Percentiles rank a stretch among this genome's conserved stretches.
phyloP scores from a whole-genome alignment of 2,797 vertebrate species.

The Otus scops region DNA sequence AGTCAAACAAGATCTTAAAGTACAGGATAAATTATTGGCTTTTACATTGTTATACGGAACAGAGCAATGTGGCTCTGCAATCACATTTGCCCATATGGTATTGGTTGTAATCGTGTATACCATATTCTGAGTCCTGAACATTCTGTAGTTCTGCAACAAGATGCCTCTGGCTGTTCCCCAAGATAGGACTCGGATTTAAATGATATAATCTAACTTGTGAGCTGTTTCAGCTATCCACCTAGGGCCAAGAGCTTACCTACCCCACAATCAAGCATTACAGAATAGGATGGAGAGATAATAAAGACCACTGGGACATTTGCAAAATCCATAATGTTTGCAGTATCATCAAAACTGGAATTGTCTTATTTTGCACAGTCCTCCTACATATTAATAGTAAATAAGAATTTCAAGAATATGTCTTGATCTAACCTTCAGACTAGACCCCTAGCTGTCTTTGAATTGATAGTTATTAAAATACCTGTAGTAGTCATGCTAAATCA shows the following conservation, averaged over 20 bases:
- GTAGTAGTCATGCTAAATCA: background rate
- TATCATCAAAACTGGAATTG: background rate
- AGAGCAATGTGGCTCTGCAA: background rate
- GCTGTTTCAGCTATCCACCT: background rate
- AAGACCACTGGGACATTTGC: background rate
- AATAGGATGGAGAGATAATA: background rate
- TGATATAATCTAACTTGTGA: background rate
- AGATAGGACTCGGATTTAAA: background rate
- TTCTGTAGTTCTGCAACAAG: background rate
- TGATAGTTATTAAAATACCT: background rate
- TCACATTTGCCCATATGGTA: background rate
- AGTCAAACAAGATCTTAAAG: background rate
- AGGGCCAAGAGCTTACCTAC: background rate
- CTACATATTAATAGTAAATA: background rate
- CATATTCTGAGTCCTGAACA: background rate
- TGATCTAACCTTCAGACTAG: background rate
- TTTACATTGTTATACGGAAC: background rate
- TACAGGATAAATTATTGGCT: background rate
- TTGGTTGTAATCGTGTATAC: background rate
- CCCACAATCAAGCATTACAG: background rate
- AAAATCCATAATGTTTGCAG: background rate
- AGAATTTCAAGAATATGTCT: background rate
- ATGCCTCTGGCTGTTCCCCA: background rate
- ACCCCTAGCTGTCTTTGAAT: background rate
- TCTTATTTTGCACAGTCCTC: background rate